Percentiles rank a stretch among this genome's conserved stretches.
Conservation (phyloP, 2,888 invertebrate species). For the Heliconius erato region DNA sequence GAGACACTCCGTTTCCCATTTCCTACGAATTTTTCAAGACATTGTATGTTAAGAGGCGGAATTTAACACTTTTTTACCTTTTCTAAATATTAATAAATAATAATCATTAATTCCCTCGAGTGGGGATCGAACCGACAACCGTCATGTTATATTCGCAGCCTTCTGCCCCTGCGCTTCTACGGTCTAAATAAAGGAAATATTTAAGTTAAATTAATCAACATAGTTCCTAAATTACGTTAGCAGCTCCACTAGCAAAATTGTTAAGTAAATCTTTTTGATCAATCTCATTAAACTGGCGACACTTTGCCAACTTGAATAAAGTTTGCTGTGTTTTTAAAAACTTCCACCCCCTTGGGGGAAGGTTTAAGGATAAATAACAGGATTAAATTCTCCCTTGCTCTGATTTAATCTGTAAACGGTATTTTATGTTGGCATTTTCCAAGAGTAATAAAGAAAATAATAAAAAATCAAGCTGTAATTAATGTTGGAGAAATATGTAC, state of each 20-base stretch:
- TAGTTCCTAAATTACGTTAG: conserved; percentile 31
- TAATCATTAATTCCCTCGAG: not conserved
- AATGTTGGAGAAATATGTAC: not conserved
- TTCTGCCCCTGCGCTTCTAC: no score
- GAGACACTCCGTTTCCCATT: not conserved
- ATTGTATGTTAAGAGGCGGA: not conserved
- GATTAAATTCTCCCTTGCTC: conserved; percentile 53
- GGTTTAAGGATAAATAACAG: conserved; percentile 57
- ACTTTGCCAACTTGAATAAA: conserved; percentile 58
- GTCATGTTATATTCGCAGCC: accelerated
- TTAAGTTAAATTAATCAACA: not conserved
- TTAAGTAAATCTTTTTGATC: conserved; percentile 63
- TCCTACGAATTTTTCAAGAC: not conserved
- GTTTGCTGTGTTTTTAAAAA: conserved; percentile 59
- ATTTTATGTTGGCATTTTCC: conserved; percentile 26
- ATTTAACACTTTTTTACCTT: not conserved
- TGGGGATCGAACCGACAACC: not conserved
- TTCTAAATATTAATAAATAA: no score
- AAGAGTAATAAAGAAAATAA: not conserved
- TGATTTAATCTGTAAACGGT: conserved; percentile 41
- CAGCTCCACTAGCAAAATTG: conserved; percentile 51
- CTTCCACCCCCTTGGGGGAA: conserved; percentile 52
- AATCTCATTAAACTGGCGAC: conserved; percentile 71
- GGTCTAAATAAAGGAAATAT: not conserved
- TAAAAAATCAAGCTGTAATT: conserved; percentile 1